Conservation (phyloP, 2,888 invertebrate species). For the Pocota personata region DNA sequence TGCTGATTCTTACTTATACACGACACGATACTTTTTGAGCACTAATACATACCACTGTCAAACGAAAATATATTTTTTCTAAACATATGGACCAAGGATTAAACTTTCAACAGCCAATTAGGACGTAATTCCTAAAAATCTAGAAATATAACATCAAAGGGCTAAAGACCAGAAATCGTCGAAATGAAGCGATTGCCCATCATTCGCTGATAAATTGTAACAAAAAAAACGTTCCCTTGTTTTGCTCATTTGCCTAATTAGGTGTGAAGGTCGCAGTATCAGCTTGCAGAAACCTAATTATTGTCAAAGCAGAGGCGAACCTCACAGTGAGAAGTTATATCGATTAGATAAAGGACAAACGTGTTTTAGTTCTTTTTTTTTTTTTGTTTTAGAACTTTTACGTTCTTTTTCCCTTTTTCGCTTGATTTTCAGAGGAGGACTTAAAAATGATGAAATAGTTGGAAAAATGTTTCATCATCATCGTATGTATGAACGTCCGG, state of each 20-base stretch:
- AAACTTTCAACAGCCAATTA: background rate
- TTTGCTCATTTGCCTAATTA: slow-evolving; percentile 39
- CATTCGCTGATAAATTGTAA: background rate
- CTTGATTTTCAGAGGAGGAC: background rate
- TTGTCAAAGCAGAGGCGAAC: background rate
- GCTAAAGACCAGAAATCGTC: background rate
- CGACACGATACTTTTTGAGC: background rate
- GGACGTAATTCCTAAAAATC: background rate
- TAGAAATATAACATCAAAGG: background rate
- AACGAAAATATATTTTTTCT: background rate
- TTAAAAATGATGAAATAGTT: slow-evolving; percentile 10
- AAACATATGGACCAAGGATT: background rate
- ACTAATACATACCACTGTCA: background rate
- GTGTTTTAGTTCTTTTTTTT: background rate
- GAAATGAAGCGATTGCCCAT: background rate
- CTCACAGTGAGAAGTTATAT: background rate
- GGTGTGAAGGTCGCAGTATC: slow-evolving; percentile 39
- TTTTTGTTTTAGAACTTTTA: background rate
- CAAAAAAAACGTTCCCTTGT: background rate
- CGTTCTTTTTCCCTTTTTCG: background rate
- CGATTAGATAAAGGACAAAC: slow-evolving; percentile 6
- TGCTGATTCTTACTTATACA: background rate
- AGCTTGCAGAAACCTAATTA: slow-evolving; percentile 26
- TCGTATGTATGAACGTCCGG: background rate
- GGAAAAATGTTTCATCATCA: slow-evolving; percentile 1